These are phyloP conservation scores for Coelopa frigida DNA, from an alignment of 1,140 invertebrate genomes.

Conservation along the genomic window DNA sequence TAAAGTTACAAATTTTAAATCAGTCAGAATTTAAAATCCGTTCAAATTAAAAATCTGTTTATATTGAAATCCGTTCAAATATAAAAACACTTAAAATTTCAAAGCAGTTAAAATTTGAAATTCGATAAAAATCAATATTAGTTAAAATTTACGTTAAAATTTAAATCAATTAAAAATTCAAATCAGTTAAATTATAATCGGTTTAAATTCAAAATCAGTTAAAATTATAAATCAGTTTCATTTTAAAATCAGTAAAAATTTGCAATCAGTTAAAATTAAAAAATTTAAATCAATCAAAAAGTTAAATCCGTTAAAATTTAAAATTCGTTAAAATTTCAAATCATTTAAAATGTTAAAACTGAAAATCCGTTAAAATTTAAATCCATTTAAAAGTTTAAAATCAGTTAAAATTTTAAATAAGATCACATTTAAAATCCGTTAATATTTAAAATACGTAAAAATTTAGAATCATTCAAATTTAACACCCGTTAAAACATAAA, in stretches of 20 bases:
- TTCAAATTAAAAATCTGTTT: too few species aligned
- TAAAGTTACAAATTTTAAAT: not conserved
- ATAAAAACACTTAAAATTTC: not conserved
- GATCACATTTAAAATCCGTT: not conserved
- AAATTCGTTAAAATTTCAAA: not conserved
- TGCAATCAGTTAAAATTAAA: not conserved
- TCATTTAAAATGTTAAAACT: not conserved
- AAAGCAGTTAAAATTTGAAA: not conserved
- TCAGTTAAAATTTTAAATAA: not conserved
- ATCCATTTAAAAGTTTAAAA: not conserved
- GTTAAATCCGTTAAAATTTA: not conserved
- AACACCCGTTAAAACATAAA: not conserved
- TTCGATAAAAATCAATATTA: not conserved
- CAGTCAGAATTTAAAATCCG: not conserved
- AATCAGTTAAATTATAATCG: not conserved
- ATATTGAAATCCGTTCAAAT: too few species aligned
- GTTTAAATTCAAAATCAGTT: not conserved
- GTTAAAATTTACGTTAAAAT: not conserved
- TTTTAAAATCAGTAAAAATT: too few species aligned
- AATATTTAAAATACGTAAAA: not conserved
- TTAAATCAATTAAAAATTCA: not conserved
- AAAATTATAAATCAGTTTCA: not conserved
- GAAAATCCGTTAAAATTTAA: not conserved
- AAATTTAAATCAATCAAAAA: not conserved
- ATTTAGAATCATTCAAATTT: not conserved